Evolutionary conservation across 2,797 vertebrate genomes (phyloP).

Genomic region (Premnoplex brunnescens): DNA sequence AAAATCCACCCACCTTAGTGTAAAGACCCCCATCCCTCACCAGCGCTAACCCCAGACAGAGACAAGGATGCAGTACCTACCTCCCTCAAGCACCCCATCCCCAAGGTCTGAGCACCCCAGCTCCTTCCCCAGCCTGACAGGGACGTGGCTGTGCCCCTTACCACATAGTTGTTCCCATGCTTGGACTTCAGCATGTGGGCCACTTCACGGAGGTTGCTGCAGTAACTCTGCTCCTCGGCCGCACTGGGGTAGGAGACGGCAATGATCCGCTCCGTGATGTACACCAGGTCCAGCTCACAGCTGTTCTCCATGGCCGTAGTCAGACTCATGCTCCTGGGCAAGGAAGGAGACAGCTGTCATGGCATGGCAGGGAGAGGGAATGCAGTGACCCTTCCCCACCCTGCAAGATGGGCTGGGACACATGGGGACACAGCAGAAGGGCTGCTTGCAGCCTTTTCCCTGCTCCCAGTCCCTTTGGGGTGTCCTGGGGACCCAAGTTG

Average conservation of each 20-base stretch:
- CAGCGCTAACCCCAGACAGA: accelerated
- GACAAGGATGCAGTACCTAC: neutral
- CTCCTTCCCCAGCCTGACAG: neutral
- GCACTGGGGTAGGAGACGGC: conserved; percentile 89
- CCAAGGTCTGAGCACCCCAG: neutral
- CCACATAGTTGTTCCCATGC: conserved; percentile 94
- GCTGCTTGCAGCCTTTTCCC: neutral
- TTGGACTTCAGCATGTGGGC: conserved; percentile 98
- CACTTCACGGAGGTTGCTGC: conserved; percentile 91
- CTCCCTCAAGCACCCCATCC: neutral
- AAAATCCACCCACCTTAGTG: neutral
- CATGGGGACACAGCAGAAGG: accelerated
- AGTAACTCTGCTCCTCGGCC: conserved; percentile 89
- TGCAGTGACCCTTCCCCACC: neutral
- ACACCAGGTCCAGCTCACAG: conserved; percentile 95
- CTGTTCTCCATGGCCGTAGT: conserved; percentile 88
- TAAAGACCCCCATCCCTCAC: neutral
- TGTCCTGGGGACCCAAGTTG: neutral
- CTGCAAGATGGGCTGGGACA: neutral
- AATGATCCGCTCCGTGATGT: conserved; percentile 97
- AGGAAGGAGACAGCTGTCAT: neutral
- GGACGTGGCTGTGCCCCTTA: conserved; percentile 33
- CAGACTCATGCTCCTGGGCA: conserved; percentile 84
- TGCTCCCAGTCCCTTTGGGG: neutral
- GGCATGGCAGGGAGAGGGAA: accelerated